Conservation (phyloP, 2,888 invertebrate genomes). For the Leptarthrus brevirostris region DNA sequence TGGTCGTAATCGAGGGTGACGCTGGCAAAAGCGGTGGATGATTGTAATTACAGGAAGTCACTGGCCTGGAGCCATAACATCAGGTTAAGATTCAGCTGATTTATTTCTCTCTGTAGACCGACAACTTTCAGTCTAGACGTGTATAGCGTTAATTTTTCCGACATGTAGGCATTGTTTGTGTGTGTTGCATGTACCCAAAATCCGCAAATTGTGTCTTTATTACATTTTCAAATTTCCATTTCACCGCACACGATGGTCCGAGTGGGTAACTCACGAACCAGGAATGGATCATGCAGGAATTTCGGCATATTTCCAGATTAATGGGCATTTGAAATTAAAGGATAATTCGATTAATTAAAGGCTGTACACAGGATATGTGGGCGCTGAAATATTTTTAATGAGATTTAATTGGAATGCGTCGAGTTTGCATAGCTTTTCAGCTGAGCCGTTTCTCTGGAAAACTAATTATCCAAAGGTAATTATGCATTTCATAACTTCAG, state of each 20-base stretch:
- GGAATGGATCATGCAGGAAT: neutral
- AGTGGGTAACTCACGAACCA: neutral
- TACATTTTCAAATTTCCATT: conserved; percentile 44
- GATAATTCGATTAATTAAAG: conserved; percentile 25
- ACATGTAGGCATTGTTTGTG: conserved; percentile 4
- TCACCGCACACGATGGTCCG: conserved; percentile 10
- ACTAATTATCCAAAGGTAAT: too few species aligned
- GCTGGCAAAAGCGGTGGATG: conserved; percentile 27
- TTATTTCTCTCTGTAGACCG: conserved; percentile 10
- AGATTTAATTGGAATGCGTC: neutral
- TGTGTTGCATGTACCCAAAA: neutral
- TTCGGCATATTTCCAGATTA: conserved; percentile 32
- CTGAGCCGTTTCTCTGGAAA: too few species aligned
- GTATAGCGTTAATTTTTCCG: conserved; percentile 34
- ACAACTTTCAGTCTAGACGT: conserved; percentile 1
- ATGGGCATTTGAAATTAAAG: conserved; percentile 29
- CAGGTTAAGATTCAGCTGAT: conserved; percentile 42
- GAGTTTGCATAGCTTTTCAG: neutral
- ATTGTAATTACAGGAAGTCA: conserved; percentile 39
- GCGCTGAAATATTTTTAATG: neutral
- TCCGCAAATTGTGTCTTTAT: conserved; percentile 23
- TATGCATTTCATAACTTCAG: too few species aligned
- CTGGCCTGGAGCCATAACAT: conserved; percentile 26
- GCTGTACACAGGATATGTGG: neutral
- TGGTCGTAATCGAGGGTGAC: conserved; percentile 33